Evolutionary conservation across 2,797 vertebrate species (phyloP).

Genomic region (Lithobates pipiens): DNA sequence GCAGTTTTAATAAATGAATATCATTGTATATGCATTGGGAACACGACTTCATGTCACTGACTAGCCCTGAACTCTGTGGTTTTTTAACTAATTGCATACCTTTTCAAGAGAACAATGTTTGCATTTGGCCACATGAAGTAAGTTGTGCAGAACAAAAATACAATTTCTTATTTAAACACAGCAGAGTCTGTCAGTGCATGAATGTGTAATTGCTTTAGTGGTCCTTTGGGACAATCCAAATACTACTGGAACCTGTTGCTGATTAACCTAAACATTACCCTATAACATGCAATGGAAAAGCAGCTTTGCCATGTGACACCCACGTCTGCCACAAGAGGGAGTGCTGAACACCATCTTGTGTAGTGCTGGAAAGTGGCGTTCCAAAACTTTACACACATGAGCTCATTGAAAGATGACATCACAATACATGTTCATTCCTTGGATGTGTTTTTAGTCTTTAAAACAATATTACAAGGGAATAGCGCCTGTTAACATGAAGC

Average conservation of each 20-base stretch:
- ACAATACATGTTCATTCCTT: too few relatives aligned
- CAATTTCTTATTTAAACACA: neutral
- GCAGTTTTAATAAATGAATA: neutral
- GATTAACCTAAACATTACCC: slow-evolving; percentile 13
- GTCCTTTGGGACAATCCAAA: slow-evolving; percentile 15
- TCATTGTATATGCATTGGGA: too few relatives aligned
- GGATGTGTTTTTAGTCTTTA: too few relatives aligned
- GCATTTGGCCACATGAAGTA: neutral
- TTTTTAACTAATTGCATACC: neutral
- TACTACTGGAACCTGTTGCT: slow-evolving; percentile 22
- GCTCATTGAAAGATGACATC: too few relatives aligned
- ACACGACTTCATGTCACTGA: too few relatives aligned
- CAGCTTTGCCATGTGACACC: neutral
- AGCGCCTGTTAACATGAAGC: too few relatives aligned
- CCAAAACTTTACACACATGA: neutral
- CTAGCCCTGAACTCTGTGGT: too few relatives aligned
- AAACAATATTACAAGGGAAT: too few relatives aligned
- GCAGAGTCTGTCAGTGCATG: neutral
- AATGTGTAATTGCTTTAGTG: slow-evolving; percentile 1
- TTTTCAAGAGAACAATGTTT: slow-evolving; percentile 3
- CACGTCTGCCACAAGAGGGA: slow-evolving; percentile 14
- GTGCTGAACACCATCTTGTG: too few relatives aligned
- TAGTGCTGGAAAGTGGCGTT: neutral
- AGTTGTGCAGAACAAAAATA: slow-evolving; percentile 11
- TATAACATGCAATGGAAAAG: neutral